Conservation (phyloP, 2,797 vertebrate species). For the Neosilurus mollespiculum region DNA sequence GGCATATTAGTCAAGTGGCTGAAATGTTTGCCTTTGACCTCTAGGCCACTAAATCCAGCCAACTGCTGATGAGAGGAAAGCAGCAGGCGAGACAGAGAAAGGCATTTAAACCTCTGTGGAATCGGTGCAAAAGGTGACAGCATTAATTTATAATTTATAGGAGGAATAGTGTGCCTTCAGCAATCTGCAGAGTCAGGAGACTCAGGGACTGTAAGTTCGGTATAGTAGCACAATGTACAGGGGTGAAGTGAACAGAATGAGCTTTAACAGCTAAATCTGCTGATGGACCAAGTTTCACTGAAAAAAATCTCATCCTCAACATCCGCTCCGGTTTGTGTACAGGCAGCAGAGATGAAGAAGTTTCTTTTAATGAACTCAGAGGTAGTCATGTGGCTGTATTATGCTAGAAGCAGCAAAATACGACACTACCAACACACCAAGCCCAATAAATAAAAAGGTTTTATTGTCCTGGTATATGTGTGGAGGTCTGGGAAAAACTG, state of each 20-base stretch:
- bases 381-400: too few species aligned
- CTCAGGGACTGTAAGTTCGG: slow-evolving; percentile 12
- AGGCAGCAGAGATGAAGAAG: neutral
- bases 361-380: neutral
- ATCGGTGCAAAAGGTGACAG: neutral
- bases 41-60: neutral
- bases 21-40: slow-evolving; percentile 8
- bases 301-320: neutral
- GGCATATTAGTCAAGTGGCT: neutral
- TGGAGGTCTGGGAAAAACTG: neutral
- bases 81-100: neutral
- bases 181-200: slow-evolving; percentile 9
- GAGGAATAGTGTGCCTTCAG: slow-evolving; percentile 4
- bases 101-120: neutral
- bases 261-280: neutral
- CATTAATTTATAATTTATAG: slow-evolving; percentile 15
- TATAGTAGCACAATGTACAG: neutral
- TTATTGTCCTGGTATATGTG: neutral
- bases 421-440: neutral
- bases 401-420: slow-evolving; percentile 1
- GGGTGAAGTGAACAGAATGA: slow-evolving; percentile 13
- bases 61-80: neutral
- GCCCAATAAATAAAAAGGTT: neutral
- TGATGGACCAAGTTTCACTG: neutral
- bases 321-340: neutral